These are phyloP conservation scores for Ptychoptera albimana DNA, from an alignment of 2,888 invertebrate genomes.

Conservation along the genomic window DNA sequence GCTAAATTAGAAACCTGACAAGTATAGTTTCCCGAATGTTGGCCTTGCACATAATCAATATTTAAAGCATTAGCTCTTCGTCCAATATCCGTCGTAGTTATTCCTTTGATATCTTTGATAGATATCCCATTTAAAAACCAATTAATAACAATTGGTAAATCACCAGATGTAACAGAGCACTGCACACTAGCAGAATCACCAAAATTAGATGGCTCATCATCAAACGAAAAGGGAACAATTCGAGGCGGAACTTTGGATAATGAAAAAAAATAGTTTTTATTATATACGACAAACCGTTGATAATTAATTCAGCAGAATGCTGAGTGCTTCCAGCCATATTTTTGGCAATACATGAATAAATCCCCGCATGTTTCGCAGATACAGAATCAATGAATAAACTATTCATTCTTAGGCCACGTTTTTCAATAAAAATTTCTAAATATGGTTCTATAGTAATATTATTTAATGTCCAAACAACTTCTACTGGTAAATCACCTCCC, in stretches of 20 bases:
- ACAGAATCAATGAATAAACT: constrained; percentile 51
- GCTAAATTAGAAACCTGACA: constrained; percentile 50
- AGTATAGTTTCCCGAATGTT: constrained; percentile 57
- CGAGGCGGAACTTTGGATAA: constrained; percentile 60
- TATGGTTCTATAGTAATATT: constrained; percentile 29
- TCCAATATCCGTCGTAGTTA: constrained; percentile 33
- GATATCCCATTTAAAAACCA: constrained; percentile 48
- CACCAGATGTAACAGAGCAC: constrained; percentile 60
- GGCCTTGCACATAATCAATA: constrained; percentile 42
- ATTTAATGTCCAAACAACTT: constrained; percentile 42
- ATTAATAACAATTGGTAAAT: constrained; percentile 57
- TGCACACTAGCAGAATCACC: constrained; percentile 50
- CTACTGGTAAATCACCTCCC: constrained; percentile 42
- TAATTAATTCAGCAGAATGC: constrained; percentile 52
- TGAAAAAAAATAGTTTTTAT: constrained; percentile 9
- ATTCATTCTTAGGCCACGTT: constrained; percentile 34
- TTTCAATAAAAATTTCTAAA: constrained; percentile 25
- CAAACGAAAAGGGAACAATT: constrained; percentile 68
- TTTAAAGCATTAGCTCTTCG: constrained; percentile 43
- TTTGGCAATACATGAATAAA: constrained; percentile 58
- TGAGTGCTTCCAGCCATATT: constrained; percentile 55
- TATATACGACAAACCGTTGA: constrained; percentile 45
- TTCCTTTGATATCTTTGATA: constrained; percentile 40
- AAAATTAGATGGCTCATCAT: constrained; percentile 55
- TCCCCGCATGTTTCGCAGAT: constrained; percentile 52